These are phyloP conservation scores for Trichopoda pennipes DNA, from an alignment of 2,888 invertebrate genomes.

Conservation along the genomic window DNA sequence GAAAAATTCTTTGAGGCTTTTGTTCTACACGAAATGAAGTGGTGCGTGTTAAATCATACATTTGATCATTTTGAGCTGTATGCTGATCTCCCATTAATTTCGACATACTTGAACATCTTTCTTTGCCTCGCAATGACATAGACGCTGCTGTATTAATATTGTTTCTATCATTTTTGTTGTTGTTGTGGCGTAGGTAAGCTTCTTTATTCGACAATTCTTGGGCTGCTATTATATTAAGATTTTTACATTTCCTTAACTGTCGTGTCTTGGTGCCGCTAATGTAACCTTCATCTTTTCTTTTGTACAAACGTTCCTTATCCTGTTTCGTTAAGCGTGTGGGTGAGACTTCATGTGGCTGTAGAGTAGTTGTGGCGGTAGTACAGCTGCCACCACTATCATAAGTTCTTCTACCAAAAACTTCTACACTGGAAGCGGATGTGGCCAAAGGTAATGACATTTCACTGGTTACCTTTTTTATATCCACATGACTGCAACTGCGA, in stretches of 20 bases:
- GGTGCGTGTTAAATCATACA: slow-evolving; percentile 90
- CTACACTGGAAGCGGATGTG: slow-evolving; percentile 77
- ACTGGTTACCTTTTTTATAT: slow-evolving; percentile 75
- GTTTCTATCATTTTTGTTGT: slow-evolving; percentile 60
- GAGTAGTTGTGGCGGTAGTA: slow-evolving; percentile 21
- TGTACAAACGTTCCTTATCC: slow-evolving; percentile 80
- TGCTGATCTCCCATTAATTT: slow-evolving; percentile 88
- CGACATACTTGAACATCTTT: slow-evolving; percentile 92
- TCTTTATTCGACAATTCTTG: slow-evolving; percentile 37
- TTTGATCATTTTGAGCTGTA: slow-evolving; percentile 75
- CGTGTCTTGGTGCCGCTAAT: slow-evolving; percentile 84
- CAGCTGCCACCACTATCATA: slow-evolving; percentile 55
- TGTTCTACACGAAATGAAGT: slow-evolving; percentile 89
- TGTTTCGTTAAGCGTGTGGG: slow-evolving; percentile 69
- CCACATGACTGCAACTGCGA: slow-evolving; percentile 82
- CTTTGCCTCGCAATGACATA: slow-evolving; percentile 85
- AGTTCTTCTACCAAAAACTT: slow-evolving; percentile 74
- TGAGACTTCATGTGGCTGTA: slow-evolving; percentile 77
- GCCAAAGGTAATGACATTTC: slow-evolving; percentile 77
- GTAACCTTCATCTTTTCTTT: slow-evolving; percentile 81
- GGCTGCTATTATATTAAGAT: slow-evolving; percentile 76
- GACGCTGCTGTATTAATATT: slow-evolving; percentile 73
- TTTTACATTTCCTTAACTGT: slow-evolving; percentile 83
- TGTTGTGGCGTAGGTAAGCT: slow-evolving; percentile 37
- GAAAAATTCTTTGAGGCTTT: slow-evolving; percentile 88